Base-by-base conservation (phyloP, 2,888 invertebrate genomes). In the Caenorhabditis japonica region DNA sequence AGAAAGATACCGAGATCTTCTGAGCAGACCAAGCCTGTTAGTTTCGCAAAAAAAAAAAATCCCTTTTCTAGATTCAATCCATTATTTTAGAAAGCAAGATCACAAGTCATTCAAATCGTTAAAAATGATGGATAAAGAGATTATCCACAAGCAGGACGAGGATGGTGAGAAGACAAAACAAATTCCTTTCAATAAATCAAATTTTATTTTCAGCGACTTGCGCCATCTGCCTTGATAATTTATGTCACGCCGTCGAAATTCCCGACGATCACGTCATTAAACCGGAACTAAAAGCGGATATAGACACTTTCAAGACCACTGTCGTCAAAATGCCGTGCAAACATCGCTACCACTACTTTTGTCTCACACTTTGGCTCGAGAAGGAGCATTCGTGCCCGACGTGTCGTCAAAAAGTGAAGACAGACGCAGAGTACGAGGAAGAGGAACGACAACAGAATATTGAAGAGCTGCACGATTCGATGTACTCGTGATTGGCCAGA, bases 401-500 rank as follows among this genome's bases (percentile, higher is more conserved):
- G n/a, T 75, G 75, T 30, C 69, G 75, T 15, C 25, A 17, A 8
- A 38, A 51, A 19, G 36, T 64, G 7, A 75, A 75, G 17, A 59
- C 59, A 0, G 69, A 69, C n/a, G 10, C 21, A 0, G 69, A 69
- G 10, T 27, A 19, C 12, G 69, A 69, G n/a, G 36, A 53, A 19
- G 75, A 53, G 10, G 36, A 39, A 56, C 44, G 51, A 23, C 27
- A 62, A 30, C 15, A 13, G 15, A 51, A 59, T 15, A 8, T 75
- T 13, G 66, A 51, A 17, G 71, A 75, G 27, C 70, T 75, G 23
- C 69, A 69, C 33, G 51, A 70, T 43, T 59, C 53, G 4, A 75
- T 75, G 75, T 75, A 38, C 38, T 52, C 55, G 0, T 75, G 51
- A 58, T 27, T n/a, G n/a, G n/a, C n/a, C n/a, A n/a, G n/a, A n/a